phyloP scores from a whole-genome alignment of 2,888 invertebrate genomes.

The Venusia cambrica region DNA sequence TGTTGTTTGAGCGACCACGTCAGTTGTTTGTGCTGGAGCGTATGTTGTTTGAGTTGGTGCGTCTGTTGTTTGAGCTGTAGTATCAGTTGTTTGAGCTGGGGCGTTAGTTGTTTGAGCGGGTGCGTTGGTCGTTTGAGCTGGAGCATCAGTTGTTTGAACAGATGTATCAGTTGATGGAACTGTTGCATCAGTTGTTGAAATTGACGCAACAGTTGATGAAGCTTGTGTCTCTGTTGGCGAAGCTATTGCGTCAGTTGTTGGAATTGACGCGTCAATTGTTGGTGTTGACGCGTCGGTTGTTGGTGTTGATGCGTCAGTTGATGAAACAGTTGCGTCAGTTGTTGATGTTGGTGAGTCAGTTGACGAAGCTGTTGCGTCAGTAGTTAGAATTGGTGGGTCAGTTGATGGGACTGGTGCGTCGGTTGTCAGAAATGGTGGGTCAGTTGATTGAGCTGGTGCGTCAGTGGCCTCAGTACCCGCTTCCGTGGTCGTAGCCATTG shows the following conservation, averaged over 20 bases:
- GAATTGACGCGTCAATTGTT: too few species aligned
- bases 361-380: constrained; percentile 3
- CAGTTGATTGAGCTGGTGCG: constrained; percentile 7
- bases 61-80: constrained; percentile 3
- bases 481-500: neutral
- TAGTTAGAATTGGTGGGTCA: constrained; percentile 7
- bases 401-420: constrained; percentile 9
- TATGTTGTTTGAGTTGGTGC: constrained; percentile 2
- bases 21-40: constrained; percentile 4
- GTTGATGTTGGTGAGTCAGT: constrained; percentile 1
- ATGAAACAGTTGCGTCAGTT: neutral
- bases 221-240: too few species aligned
- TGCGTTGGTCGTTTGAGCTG: too few species aligned
- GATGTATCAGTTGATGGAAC: too few species aligned
- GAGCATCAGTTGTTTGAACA: too few species aligned
- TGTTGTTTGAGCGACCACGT: constrained; percentile 1
- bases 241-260: too few species aligned
- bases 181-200: too few species aligned
- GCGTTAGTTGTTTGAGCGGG: too few species aligned
- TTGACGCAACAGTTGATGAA: too few species aligned
- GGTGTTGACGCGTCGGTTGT: too few species aligned
- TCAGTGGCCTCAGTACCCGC: constrained; percentile 10
- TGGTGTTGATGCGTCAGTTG: constrained; percentile 1
- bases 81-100: too few species aligned
- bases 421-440: constrained; percentile 5